These are phyloP conservation scores for Lytechinus pictus DNA, from an alignment of 35 echinoderm and acorn worm genomes.

Conservation along the genomic window DNA sequence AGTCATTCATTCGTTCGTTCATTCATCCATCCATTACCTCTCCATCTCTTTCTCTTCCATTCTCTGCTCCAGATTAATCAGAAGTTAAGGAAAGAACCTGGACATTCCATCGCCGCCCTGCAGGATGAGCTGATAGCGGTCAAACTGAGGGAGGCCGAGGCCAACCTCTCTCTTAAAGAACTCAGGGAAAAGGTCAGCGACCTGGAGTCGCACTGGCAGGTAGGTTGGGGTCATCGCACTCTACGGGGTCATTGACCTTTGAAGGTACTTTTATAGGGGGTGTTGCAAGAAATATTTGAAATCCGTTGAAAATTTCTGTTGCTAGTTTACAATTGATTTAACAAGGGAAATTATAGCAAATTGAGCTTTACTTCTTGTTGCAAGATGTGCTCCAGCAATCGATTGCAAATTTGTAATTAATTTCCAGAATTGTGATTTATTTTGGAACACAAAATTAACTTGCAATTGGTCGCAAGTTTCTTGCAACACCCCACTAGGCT, in stretches of 20 bases:
- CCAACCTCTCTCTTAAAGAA: slow-evolving; percentile 90
- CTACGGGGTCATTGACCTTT: background rate
- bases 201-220: slow-evolving; percentile 96
- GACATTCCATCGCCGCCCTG: slow-evolving; percentile 70
- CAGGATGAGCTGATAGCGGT: slow-evolving; percentile 98
- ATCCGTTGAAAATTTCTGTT: too few relatives aligned
- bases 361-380: too few relatives aligned
- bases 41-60: background rate
- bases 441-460: too few relatives aligned
- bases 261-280: background rate
- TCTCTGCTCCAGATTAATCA: slow-evolving; percentile 54
- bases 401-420: too few relatives aligned
- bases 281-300: too few relatives aligned
- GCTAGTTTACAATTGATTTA: too few relatives aligned
- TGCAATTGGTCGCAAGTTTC: too few relatives aligned
- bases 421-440: too few relatives aligned
- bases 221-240: slow-evolving; percentile 35
- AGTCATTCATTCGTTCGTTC: too few relatives aligned
- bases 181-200: slow-evolving; percentile 87
- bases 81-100: slow-evolving; percentile 74
- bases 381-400: too few relatives aligned
- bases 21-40: background rate
- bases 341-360: too few relatives aligned
- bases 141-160: slow-evolving; percentile 95
- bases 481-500: too few relatives aligned